These are phyloP conservation scores for Crematogaster levior DNA, from an alignment of 2,888 invertebrate species.

Conservation along the genomic window DNA sequence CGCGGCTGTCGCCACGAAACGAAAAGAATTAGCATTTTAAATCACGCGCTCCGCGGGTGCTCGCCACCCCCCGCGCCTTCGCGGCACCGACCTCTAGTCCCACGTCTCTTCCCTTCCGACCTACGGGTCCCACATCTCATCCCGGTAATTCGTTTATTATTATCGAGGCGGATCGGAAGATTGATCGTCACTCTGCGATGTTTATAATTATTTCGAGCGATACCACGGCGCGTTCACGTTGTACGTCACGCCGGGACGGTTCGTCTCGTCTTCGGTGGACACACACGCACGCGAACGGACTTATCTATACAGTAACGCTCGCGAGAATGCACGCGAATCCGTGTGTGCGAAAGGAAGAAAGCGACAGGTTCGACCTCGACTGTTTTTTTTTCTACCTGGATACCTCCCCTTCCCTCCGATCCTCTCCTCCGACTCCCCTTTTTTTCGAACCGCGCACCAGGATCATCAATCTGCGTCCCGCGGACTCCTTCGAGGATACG, in stretches of 20 bases:
- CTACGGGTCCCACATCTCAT: slow-evolving; percentile 39
- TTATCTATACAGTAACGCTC: no score
- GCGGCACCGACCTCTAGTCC: slow-evolving; percentile 2
- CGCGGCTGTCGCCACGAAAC: slow-evolving; percentile 75
- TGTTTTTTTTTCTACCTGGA: slow-evolving; percentile 46
- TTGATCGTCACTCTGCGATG: slow-evolving; percentile 80
- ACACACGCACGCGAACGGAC: background rate
- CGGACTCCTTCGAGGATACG: slow-evolving; percentile 60
- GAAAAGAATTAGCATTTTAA: slow-evolving; percentile 82
- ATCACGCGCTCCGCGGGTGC: slow-evolving; percentile 80
- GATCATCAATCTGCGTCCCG: slow-evolving; percentile 79
- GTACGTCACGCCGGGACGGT: slow-evolving; percentile 59
- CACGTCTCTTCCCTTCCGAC: slow-evolving; percentile 31
- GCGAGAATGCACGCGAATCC: background rate
- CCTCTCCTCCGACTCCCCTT: slow-evolving; percentile 12
- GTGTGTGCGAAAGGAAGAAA: slow-evolving; percentile 59
- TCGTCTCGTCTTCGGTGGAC: slow-evolving; percentile 37
- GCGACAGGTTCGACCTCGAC: slow-evolving; percentile 60
- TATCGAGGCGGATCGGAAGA: slow-evolving; percentile 76
- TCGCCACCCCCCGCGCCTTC: slow-evolving; percentile 39
- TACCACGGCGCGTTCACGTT: slow-evolving; percentile 67
- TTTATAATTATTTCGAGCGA: slow-evolving; percentile 81
- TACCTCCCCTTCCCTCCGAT: background rate
- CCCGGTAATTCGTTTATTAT: slow-evolving; percentile 80
- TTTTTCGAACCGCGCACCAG: slow-evolving; percentile 61